Conservation (phyloP, 2,113 vertebrate genomes). For the Neolamprologus falcicula region DNA sequence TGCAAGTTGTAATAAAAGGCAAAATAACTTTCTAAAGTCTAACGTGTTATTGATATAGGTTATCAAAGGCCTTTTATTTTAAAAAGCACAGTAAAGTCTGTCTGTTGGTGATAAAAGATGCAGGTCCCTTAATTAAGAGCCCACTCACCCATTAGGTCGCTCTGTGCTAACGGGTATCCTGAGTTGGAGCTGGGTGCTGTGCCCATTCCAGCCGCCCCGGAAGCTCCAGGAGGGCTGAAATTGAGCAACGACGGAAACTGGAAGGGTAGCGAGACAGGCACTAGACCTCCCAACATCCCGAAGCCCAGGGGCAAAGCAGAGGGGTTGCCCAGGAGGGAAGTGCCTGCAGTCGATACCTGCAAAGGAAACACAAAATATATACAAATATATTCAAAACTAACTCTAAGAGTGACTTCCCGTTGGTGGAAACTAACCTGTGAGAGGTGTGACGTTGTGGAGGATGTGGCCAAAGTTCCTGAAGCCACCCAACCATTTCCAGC, state of each 20-base stretch:
- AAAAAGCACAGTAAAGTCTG: not conserved
- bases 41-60: not conserved
- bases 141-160: slow-evolving; percentile 65
- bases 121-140: not conserved
- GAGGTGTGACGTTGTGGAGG: slow-evolving; percentile 67
- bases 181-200: slow-evolving; percentile 63
- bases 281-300: slow-evolving; percentile 94
- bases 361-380: not conserved
- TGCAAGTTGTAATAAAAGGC: not conserved
- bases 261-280: slow-evolving; percentile 95
- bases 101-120: not conserved
- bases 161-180: slow-evolving; percentile 73
- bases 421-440: slow-evolving; percentile 52
- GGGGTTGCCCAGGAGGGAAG: slow-evolving; percentile 78
- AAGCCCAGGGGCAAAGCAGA: slow-evolving; percentile 89
- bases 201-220: slow-evolving; percentile 47
- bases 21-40: not conserved
- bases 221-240: slow-evolving; percentile 78
- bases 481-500: slow-evolving; percentile 53
- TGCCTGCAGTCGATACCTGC: slow-evolving; percentile 81
- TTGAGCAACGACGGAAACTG: slow-evolving; percentile 92
- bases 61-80: not conserved
- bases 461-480: slow-evolving; percentile 48
- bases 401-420: not conserved
- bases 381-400: not conserved